Base-by-base conservation (phyloP, 2,888 invertebrate genomes). In the Drosophila formosana region DNA sequence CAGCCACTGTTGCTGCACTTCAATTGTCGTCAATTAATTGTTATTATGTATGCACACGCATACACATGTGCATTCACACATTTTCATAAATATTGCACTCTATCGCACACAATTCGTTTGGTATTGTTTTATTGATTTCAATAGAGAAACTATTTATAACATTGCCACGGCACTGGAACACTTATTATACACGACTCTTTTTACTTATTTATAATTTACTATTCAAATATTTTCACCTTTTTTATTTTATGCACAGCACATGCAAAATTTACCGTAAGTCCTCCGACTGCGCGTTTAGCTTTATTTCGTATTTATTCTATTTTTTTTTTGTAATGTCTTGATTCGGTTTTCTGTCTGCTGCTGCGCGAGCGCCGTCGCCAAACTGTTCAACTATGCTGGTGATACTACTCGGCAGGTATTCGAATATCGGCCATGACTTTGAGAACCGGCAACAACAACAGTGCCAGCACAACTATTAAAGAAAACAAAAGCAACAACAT, bases 361-460 rank as follows among this genome's bases (percentile, higher is more conserved):
- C 66, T 74, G 71, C 78, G 69, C 72, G 80, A 85, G 61, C 78
- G 75, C 82, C 68, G 72, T 72, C 57, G 64, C 63, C 32, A 65
- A 78, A 88, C 83, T 86, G 72, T 72, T 68, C 61, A 47, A 39
- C 26, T 23, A 34, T 39, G 43, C 18, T 56, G 49, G 49, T 74
- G 62, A 58, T 69, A 72, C 70, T 75, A 69, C 56, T 82, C 62
- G 67, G 60, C 72, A 75, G 73, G 80, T 80, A 88, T 78, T 66
- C 65, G 57, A 86, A 78, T 83, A 79, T 78, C 79, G 82, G 74
- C 87, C 89, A 75, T 85, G 85, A 77, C 89, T 79, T 86, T 88
- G 80, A 77, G 74, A 76, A 51, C 34, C 55, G 46, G 70, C 23
- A 34, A 50, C 45, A 52, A 49, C 62, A 70, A 45, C 55, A 46